Percentiles rank a stretch among this genome's conserved stretches.
Evolutionary conservation across 2,113 vertebrate genomes (phyloP).

Genomic region (Tamias sibiricus): DNA sequence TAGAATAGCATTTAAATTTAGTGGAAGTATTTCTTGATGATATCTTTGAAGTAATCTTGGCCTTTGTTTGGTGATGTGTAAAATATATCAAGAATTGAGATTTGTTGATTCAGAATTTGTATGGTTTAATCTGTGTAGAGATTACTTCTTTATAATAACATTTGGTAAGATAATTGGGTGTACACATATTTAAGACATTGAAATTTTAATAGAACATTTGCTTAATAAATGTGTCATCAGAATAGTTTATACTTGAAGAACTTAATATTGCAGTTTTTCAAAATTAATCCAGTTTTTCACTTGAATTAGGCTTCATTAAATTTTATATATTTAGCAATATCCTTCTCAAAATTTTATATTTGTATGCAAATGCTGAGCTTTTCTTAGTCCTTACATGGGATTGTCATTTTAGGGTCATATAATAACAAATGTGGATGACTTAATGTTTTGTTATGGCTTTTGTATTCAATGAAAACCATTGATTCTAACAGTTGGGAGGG

Average conservation of each 20-base stretch:
- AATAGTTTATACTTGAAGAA: slow-evolving; percentile 22
- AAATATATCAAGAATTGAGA: not conserved
- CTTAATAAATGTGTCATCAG: not conserved
- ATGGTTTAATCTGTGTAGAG: not conserved
- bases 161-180: slow-evolving; percentile 36
- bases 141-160: slow-evolving; percentile 16
- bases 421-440: not conserved
- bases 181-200: slow-evolving; percentile 24
- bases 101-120: slow-evolving; percentile 9
- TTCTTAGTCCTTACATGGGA: not conserved
- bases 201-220: not conserved
- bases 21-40: slow-evolving; percentile 20
- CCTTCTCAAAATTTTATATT: not conserved
- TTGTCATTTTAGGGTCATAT: slow-evolving; percentile 30
- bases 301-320: slow-evolving; percentile 17
- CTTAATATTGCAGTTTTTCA: not conserved
- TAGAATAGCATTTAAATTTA: slow-evolving; percentile 31
- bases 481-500: not conserved
- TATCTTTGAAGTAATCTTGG: slow-evolving; percentile 20
- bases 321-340: not conserved
- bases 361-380: not conserved
- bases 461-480: slow-evolving; percentile 27
- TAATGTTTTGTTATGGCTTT: not conserved
- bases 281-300: not conserved
- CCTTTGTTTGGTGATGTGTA: slow-evolving; percentile 20